These are phyloP conservation scores for Euphonia xanthogaster DNA, from an alignment of 2,797 vertebrate genomes.

Conservation along the genomic window DNA sequence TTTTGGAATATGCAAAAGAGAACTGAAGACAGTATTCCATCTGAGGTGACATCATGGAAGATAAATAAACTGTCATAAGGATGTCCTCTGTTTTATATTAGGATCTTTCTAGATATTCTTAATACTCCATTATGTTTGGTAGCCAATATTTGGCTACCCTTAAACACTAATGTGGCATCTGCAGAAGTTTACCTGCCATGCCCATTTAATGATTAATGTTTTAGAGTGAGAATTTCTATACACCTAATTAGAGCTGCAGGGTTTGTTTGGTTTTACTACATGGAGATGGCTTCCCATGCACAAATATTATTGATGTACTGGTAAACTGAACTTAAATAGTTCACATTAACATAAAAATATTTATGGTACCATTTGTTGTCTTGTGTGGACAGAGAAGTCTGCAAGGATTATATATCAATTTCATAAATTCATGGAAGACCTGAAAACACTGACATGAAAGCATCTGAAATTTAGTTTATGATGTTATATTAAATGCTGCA, in stretches of 20 bases:
- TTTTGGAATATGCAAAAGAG: not conserved
- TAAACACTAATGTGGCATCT: accelerated
- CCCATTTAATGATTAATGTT: not conserved
- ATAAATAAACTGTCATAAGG: not conserved
- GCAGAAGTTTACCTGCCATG: not conserved
- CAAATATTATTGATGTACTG: not conserved
- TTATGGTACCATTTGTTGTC: not conserved
- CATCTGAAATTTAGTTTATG: not conserved
- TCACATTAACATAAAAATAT: not conserved
- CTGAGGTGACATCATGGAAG: not conserved
- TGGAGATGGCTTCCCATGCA: not conserved
- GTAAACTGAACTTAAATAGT: not conserved
- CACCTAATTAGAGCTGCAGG: not conserved
- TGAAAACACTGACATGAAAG: not conserved
- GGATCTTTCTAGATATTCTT: not conserved
- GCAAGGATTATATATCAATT: not conserved
- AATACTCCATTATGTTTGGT: not conserved
- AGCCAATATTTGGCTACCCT: not conserved
- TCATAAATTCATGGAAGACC: not conserved
- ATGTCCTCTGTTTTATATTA: not conserved
- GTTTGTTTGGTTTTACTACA: not conserved
- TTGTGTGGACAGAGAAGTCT: not conserved
- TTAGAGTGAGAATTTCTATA: not conserved
- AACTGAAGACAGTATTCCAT: not conserved
- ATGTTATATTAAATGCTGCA: not conserved